Evolutionary conservation across 2,797 vertebrate genomes (phyloP), one percentile per base, ranked within the genome.

Genomic region (Hephaestus fuliginosus): DNA sequence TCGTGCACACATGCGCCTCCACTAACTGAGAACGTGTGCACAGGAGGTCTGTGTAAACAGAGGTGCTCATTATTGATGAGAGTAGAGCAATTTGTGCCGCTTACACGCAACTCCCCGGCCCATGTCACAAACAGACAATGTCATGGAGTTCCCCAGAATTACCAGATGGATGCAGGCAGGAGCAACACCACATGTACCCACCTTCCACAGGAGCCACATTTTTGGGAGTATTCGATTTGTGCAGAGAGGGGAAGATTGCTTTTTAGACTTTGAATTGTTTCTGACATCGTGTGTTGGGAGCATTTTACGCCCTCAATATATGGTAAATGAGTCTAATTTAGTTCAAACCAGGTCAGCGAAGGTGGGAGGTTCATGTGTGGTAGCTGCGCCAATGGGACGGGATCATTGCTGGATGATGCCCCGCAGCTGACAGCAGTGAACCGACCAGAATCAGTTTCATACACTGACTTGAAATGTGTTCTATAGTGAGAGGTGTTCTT

Each of bases 381-480:
- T 62, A 41, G 66, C 80, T 51, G 74, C 78, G 55, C 77, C 84
- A 70, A 20, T 78, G 84, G 80, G 75, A 85, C 83, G 61, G 80
- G 77, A 83, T 83, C 81, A 70, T 81, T 90, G 86, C 63, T n/a
- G 80, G 70, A 88, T 86, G 89, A 92, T 85, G 88, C 82, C 86
- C 74, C 5, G 64, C 60, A 74, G 92, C 89, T 74, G 84, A 87
- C 82, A 70, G 84, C 74, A 60, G 65, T 18, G 44, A 88, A 87
- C 75, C 84, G 52, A 86, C 84, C 77, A 71, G 81, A 92, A 88
- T 92, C 85, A 49, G 86, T 92, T 91, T 89, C 72, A 76, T 85
- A 83, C 83, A 81, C 86, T 78, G 81, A 72, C 86, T 91, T 90
- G 84, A 91, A 90, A 90, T 89, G 86, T 81, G 85, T 85, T 88